Percentiles rank a stretch among this genome's conserved stretches.
Evolutionary conservation across 1,140 invertebrate species (phyloP).

Genomic region (Vanessa tameamea): DNA sequence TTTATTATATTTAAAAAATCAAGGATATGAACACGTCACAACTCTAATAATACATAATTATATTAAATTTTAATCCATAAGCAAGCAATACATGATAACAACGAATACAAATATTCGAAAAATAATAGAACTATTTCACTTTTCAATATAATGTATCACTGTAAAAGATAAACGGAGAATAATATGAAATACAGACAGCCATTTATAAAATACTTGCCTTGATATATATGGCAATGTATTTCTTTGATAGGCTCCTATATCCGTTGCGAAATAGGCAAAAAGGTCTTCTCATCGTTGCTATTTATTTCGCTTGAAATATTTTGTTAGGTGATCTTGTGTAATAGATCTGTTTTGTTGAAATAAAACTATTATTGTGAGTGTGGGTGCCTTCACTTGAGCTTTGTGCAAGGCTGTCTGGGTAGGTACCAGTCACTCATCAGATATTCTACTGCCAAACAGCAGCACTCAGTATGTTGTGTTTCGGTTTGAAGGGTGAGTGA

Average conservation of each 20-base stretch:
- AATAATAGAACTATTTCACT: background rate
- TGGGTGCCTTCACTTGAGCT: background rate
- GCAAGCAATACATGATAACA: too few relatives aligned
- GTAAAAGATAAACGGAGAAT: constrained; percentile 13
- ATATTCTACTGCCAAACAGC: too few relatives aligned
- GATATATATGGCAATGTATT: constrained; percentile 45
- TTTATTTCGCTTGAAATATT: constrained; percentile 24
- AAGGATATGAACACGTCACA: too few relatives aligned
- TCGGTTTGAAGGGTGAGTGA: too few relatives aligned
- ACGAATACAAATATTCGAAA: background rate
- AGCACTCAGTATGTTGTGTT: too few relatives aligned
- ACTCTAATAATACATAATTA: too few relatives aligned
- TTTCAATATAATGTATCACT: constrained; percentile 8
- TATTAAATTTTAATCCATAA: too few relatives aligned
- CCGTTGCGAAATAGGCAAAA: constrained; percentile 31
- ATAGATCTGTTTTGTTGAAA: background rate
- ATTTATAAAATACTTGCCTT: constrained; percentile 33
- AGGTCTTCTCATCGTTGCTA: constrained; percentile 19
- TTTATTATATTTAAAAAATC: too few relatives aligned
- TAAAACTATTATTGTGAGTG: background rate
- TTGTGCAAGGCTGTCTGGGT: too few relatives aligned
- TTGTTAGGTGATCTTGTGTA: background rate
- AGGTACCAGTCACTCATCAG: too few relatives aligned
- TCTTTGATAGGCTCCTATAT: constrained; percentile 32
- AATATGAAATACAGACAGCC: constrained; percentile 29